A percentile compares a stretch with the other conserved stretches of the same genome.
phyloP scores from a whole-genome alignment of 2,888 invertebrate species.

The Sarcophaga subvicina region DNA sequence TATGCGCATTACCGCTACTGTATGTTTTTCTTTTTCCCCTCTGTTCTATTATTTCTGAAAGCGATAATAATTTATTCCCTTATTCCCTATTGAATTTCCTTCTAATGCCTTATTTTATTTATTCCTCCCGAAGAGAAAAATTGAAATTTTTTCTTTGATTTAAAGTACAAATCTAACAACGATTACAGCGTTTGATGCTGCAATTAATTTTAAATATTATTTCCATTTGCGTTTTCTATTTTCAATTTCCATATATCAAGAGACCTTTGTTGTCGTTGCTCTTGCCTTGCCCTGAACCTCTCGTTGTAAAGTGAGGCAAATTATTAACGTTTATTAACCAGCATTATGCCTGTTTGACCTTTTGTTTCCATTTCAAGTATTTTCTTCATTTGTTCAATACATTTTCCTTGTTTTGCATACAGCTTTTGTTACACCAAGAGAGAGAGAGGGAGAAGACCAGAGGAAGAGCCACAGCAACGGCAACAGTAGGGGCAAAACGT shows the following conservation, averaged over 20 bases:
- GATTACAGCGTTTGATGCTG: not conserved
- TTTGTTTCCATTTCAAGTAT: not conserved
- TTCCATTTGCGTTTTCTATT: not conserved
- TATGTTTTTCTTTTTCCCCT: no score
- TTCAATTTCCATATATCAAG: not conserved
- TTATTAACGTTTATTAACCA: conserved; percentile 21
- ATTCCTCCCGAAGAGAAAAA: no score
- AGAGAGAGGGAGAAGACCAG: not conserved
- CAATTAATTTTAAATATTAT: conserved; percentile 4
- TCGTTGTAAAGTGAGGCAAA: not conserved
- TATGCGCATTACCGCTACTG: no score
- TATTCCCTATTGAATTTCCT: no score
- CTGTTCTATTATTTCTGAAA: no score
- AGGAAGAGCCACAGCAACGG: not conserved
- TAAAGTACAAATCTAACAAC: not conserved
- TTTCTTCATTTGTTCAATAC: not conserved
- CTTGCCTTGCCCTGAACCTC: not conserved
- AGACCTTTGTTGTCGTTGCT: not conserved
- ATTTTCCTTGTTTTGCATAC: not conserved
- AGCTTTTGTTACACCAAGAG: not conserved
- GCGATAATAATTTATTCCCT: no score
- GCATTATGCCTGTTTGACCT: conserved; percentile 18
- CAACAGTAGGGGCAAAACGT: not conserved
- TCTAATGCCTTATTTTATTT: no score
- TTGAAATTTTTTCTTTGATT: not conserved